These are phyloP conservation scores for Gibbula magus DNA, from an alignment of 2,888 invertebrate species.

Conservation along the genomic window DNA sequence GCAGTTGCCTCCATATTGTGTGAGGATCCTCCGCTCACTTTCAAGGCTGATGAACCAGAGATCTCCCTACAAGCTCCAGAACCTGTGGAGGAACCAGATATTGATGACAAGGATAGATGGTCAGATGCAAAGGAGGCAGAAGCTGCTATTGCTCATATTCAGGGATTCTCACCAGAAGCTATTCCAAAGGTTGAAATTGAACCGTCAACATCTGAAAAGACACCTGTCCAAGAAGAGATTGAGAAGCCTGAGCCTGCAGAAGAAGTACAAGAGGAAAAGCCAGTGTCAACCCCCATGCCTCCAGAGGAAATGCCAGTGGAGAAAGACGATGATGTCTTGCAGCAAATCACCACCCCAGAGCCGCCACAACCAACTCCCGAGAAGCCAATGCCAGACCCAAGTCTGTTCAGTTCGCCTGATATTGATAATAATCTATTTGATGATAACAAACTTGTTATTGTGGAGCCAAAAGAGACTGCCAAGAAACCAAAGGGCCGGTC, in stretches of 20 bases:
- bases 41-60: constrained; percentile 3
- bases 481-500: neutral
- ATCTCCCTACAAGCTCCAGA: neutral
- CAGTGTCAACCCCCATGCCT: neutral
- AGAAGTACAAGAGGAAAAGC: neutral
- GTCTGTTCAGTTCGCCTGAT: neutral
- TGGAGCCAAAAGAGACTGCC: neutral
- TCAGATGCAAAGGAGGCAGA: constrained; percentile 12
- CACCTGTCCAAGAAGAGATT: neutral
- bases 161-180: neutral
- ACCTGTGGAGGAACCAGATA: neutral
- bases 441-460: neutral
- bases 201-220: neutral
- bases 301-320: neutral
- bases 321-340: neutral
- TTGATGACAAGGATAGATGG: constrained; percentile 11
- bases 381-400: neutral
- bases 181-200: neutral
- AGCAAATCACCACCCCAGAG: neutral
- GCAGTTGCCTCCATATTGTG: constrained; percentile 46
- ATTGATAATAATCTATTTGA: neutral
- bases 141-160: constrained; percentile 18
- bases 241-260: neutral
- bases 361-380: neutral
- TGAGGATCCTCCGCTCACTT: neutral